Evolutionary conservation across 2,888 invertebrate genomes (phyloP).

Genomic region (Poecilus cupreus): DNA sequence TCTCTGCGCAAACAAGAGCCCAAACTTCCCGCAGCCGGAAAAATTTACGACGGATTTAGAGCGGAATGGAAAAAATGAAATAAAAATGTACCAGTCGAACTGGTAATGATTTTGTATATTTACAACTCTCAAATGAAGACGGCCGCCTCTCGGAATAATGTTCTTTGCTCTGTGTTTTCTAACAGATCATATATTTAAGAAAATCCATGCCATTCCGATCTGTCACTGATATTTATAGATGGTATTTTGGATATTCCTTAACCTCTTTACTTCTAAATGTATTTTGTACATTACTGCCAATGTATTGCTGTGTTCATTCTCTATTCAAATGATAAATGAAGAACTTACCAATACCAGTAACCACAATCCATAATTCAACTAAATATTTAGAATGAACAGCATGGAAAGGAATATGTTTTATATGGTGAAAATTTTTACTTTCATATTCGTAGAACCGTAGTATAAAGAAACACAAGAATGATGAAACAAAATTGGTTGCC

Average conservation of each 20-base stretch:
- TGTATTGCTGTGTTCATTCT: no score
- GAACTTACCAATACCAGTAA: no score
- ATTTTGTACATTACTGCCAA: neutral
- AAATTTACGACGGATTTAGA: constrained; percentile 43
- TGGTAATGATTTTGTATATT: constrained; percentile 41
- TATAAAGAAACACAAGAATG: no score
- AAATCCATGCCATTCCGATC: neutral
- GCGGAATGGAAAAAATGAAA: constrained; percentile 41
- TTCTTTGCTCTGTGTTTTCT: neutral
- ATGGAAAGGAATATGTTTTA: no score
- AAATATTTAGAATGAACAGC: no score
- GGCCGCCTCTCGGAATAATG: neutral
- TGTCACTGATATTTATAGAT: constrained; percentile 24
- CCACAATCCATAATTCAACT: no score
- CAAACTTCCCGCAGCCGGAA: neutral
- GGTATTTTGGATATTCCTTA: constrained; percentile 25
- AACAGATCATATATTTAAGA: constrained; percentile 25
- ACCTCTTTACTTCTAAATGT: constrained; percentile 2
- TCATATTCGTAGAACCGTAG: no score
- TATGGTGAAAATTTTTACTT: no score
- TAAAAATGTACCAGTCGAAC: constrained; percentile 22
- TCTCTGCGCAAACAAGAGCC: constrained; percentile 36
- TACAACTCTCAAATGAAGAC: constrained; percentile 30
- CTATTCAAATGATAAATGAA: no score
- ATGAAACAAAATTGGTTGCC: no score